Base-by-base conservation (phyloP, 2,797 vertebrate genomes). In the Poecilia gillii region DNA sequence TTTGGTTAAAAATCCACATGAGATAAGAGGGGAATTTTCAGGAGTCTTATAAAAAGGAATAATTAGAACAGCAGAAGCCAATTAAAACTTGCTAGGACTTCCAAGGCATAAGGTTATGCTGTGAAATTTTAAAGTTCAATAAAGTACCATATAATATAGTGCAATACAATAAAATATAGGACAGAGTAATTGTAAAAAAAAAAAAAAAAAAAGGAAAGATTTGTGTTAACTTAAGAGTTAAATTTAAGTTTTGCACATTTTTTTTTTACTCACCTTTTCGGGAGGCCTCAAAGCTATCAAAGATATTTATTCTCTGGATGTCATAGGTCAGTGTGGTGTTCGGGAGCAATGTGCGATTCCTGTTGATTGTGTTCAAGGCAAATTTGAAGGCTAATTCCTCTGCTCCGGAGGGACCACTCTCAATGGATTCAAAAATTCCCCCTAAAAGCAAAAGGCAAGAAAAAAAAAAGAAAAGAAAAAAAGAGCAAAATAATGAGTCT, bases 311-410 rank as follows among this genome's bases (percentile, higher is more conserved):
- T 96, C 98, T 99, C 96, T 99, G 98, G 85, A 99, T 99, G 92
- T 99, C 98, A 2, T 99, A 99, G 46, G 98, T 99, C 85, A 99
- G 95, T 0, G 98, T 99, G 76, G 98, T 99, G 93, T 99, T 99
- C 85, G 98, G 98, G 92, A 99, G 95, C 94, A 99, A 96, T 36
- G 98, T 99, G 93, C 98, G 97, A 93, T 99, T 99, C 94, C 98
- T 97, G 96, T 99, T 99, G 95, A 99, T 99, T 92, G 98, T 99
- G 92, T 99, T 99, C 95, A 99, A 97, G 91, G 98, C 98, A 96
- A 99, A 99, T 96, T 99, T 97, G 95, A 99, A 99, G 85, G 98
- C 98, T 87, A 99, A 93, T 94, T 99, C 98, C 93, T 99, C 98
- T 85, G 98, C 97, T 96, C 98, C 98, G 64, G 98, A 99, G 76